Base-by-base conservation (phyloP, 1,140 invertebrate species). In the Leptoteleia sp. region DNA sequence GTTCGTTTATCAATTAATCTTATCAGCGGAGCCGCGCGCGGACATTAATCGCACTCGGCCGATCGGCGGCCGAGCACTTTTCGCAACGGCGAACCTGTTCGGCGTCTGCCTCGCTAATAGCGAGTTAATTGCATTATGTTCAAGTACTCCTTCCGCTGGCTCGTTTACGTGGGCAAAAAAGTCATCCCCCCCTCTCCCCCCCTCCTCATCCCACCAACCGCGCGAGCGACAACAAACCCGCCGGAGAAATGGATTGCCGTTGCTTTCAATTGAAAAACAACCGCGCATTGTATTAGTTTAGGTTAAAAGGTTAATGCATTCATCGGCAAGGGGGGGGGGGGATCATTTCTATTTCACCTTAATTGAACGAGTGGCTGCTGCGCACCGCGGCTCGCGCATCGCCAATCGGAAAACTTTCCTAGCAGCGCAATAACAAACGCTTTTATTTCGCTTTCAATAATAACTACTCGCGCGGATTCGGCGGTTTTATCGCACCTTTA, bases 71-170 rank as follows among this genome's bases (percentile, higher is more conserved):
- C 12, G 38, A 73, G 71, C 72, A 70, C 77, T 79, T 82, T 81
- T 55, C 62, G 57, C 72, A 80, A 82, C 70, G 70, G 61, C 70
- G 62, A 73, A 73, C 81, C 82, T 82, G 82, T 77, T 82, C 79
- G 62, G 61, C 77, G 76, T 83, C 77, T 81, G 77, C 79, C 64
- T 50, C 76, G 71, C 61, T 85, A 83, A 83, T 85, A 80, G 78
- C 81, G 55, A 82, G 81, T 81, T 85, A 84, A 84, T 85, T 84
- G 84, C 79, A 80, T 83, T 81, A 81, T 75, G 76, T 79, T 76
- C 73, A 72, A 67, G 71, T 81, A 73, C 82, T 80, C 65, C 72
- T 84, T 81, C 75, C 80, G 81, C 78, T 77, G 79, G 68, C 77
- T 81, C 67, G 59, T 78, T 71, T 70, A 68, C 79, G 65, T 78